Percentiles rank a stretch among this genome's conserved stretches.
Evolutionary conservation across 1,140 invertebrate genomes (phyloP).

Genomic region (Myzus persicae): DNA sequence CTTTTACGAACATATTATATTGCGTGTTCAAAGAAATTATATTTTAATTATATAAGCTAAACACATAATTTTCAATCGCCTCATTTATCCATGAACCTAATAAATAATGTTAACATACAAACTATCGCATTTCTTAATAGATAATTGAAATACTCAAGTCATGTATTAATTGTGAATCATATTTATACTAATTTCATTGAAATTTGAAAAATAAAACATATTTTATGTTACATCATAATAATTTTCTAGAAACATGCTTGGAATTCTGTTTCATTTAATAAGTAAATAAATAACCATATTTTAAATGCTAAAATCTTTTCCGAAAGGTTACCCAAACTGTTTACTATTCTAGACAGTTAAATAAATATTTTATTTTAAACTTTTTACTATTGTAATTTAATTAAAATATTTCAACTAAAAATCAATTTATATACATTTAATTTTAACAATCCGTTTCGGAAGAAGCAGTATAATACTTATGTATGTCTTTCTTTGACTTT

Average conservation of each 20-base stretch:
- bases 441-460: neutral
- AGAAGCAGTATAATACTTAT: no score
- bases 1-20: neutral
- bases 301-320: neutral
- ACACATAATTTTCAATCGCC: neutral
- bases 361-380: neutral
- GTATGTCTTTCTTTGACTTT: neutral
- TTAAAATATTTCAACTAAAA: constrained; percentile 16
- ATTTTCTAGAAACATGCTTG: neutral
- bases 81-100: neutral
- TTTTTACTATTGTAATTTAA: neutral
- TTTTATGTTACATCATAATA: neutral
- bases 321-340: neutral
- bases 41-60: neutral
- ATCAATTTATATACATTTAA: neutral
- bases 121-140: neutral
- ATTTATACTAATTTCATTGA: neutral
- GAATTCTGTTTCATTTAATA: neutral
- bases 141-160: neutral
- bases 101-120: neutral
- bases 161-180: neutral
- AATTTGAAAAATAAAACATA: neutral
- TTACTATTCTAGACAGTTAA: neutral
- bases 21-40: neutral
- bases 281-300: neutral